These are phyloP conservation scores for Mamestra configurata DNA, from an alignment of 1,140 invertebrate species.

Conservation along the genomic window DNA sequence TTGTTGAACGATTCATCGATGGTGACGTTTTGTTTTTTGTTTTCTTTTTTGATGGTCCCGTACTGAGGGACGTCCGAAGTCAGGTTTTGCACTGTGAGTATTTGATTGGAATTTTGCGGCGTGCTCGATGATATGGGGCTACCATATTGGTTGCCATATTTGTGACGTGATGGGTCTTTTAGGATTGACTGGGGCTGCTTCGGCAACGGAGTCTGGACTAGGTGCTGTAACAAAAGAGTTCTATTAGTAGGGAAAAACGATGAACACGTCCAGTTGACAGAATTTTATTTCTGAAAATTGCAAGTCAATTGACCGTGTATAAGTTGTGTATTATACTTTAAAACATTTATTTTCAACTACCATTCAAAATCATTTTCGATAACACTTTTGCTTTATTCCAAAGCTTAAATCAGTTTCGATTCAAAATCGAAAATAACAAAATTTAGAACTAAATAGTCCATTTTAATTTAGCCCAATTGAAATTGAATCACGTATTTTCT, in stretches of 20 bases:
- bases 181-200: constrained; percentile 89
- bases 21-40: constrained; percentile 85
- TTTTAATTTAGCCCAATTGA: constrained; percentile 35
- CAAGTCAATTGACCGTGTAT: too few relatives aligned
- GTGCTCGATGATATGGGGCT: constrained; percentile 82
- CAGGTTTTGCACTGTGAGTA: constrained; percentile 86
- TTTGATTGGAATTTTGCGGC: constrained; percentile 83
- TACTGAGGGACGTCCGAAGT: constrained; percentile 83
- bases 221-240: constrained; percentile 70
- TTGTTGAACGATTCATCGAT: constrained; percentile 83
- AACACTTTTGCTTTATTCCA: background rate
- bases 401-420: background rate
- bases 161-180: constrained; percentile 89
- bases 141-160: constrained; percentile 88
- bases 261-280: too few relatives aligned
- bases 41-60: constrained; percentile 86
- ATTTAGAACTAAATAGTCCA: constrained; percentile 19
- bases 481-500: constrained; percentile 44
- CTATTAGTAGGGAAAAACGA: background rate
- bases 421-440: constrained; percentile 8
- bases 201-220: constrained; percentile 73
- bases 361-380: background rate
- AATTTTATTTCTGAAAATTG: too few relatives aligned
- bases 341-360: background rate
- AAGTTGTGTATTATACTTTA: too few relatives aligned